A percentile compares a stretch with the other conserved stretches of the same genome.
phyloP scores from a whole-genome alignment of 2,888 invertebrate genomes.

The Pogonocherus hispidulus region DNA sequence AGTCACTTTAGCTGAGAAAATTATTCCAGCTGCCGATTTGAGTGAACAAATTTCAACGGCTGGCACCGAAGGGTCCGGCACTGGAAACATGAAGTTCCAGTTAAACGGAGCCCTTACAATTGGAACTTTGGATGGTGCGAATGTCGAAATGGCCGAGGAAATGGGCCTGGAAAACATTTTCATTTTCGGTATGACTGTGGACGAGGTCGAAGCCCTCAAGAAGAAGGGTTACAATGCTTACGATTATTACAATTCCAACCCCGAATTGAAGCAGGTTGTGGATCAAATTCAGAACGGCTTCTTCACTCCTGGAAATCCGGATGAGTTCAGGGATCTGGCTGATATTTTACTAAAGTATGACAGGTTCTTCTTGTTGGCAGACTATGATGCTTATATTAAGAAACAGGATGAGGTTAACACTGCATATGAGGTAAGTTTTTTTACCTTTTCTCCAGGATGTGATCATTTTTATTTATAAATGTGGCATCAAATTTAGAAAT shows the following conservation, averaged over 20 bases:
- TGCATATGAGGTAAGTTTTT: conserved; percentile 82
- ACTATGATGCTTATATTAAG: conserved; percentile 94
- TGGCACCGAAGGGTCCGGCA: conserved; percentile 99
- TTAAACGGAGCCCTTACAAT: conserved; percentile 98
- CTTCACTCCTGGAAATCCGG: conserved; percentile 94
- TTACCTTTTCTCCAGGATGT: too few relatives aligned
- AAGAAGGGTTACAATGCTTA: conserved; percentile 90
- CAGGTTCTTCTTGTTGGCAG: conserved; percentile 93
- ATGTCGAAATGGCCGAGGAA: conserved; percentile 99
- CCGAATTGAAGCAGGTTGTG: conserved; percentile 92
- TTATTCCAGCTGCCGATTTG: conserved; percentile 98
- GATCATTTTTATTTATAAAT: too few relatives aligned
- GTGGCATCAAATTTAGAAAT: too few relatives aligned
- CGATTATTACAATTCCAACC: conserved; percentile 91
- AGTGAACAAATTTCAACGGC: conserved; percentile 99
- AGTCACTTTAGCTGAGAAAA: conserved; percentile 97
- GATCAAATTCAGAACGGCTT: conserved; percentile 97
- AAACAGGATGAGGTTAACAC: conserved; percentile 91
- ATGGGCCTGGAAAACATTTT: conserved; percentile 97
- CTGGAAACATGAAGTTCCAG: conserved; percentile 99
- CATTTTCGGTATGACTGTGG: conserved; percentile 95
- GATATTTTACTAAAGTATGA: conserved; percentile 95
- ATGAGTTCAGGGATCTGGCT: conserved; percentile 90
- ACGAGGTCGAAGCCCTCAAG: conserved; percentile 84
- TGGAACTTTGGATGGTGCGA: conserved; percentile 99